phyloP scores from a whole-genome alignment of 2,888 invertebrate species.

The Criorhina ranunculi region DNA sequence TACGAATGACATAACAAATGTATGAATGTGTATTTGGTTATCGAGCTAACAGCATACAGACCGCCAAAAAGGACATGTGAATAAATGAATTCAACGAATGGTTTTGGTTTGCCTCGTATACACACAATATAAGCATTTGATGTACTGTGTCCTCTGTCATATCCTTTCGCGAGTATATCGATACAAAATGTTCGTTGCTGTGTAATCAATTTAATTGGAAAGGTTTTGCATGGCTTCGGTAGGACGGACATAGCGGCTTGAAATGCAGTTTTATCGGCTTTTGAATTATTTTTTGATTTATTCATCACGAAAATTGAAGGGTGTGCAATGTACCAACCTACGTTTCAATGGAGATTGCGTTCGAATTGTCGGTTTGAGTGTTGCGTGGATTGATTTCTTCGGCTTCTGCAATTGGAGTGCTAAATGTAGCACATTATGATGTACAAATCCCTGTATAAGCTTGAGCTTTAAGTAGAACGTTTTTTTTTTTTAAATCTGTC shows the following conservation, averaged over 20 bases:
- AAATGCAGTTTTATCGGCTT: slow-evolving; percentile 4
- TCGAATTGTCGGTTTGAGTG: neutral
- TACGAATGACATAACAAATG: slow-evolving; percentile 43
- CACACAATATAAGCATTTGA: neutral
- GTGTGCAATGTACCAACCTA: slow-evolving; percentile 13
- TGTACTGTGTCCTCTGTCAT: neutral
- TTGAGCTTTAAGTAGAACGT: too few species aligned
- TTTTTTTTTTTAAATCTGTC: too few species aligned
- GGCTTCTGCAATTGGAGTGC: too few species aligned
- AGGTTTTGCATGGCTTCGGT: slow-evolving; percentile 16
- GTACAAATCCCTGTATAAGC: too few species aligned
- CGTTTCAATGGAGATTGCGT: neutral
- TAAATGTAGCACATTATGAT: too few species aligned
- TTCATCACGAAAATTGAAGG: slow-evolving; percentile 15
- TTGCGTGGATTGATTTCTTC: neutral
- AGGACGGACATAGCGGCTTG: too few species aligned
- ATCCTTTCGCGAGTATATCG: slow-evolving; percentile 22
- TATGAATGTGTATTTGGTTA: slow-evolving; percentile 13
- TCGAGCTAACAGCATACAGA: neutral
- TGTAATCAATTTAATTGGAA: slow-evolving; percentile 48
- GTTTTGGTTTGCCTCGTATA: neutral
- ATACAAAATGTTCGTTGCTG: slow-evolving; percentile 12
- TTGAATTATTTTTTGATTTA: slow-evolving; percentile 25
- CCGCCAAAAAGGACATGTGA: slow-evolving; percentile 33
- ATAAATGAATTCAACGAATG: slow-evolving; percentile 27